Percentiles rank a stretch among this genome's conserved stretches.
Conservation (phyloP, 1,140 invertebrate species). For the Eumaeus atala region DNA sequence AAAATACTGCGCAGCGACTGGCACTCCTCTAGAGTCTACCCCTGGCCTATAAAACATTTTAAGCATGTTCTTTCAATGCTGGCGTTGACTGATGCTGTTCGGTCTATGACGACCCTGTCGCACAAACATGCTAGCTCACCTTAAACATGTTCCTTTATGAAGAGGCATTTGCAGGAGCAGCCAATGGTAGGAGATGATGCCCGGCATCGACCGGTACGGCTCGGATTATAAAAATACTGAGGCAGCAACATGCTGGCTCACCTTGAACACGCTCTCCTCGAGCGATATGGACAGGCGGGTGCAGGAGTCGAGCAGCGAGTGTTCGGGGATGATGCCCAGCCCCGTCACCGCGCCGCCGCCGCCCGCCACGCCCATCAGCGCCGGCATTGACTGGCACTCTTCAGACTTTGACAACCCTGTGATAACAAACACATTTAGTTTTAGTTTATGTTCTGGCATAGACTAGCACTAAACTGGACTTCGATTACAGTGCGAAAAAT, state of each 20-base stretch:
- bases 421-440: no score
- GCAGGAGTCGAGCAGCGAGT: constrained; percentile 88
- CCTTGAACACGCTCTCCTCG: constrained; percentile 90
- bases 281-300: constrained; percentile 89
- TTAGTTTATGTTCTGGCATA: not conserved
- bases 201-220: no score
- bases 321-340: constrained; percentile 87
- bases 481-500: not conserved
- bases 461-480: not conserved
- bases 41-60: no score
- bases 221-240: not conserved
- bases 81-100: no score
- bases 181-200: not conserved
- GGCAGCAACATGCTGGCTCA: constrained; percentile 35
- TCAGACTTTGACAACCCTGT: constrained; percentile 72
- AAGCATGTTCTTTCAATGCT: no score
- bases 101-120: no score
- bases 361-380: constrained; percentile 75
- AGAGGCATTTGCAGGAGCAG: no score
- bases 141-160: no score
- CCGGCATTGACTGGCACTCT: constrained; percentile 31
- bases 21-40: no score
- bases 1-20: no score
- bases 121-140: no score
- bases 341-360: constrained; percentile 73